Conservation (phyloP, 2,113 vertebrate genomes). For the Oceanodroma tethys region DNA sequence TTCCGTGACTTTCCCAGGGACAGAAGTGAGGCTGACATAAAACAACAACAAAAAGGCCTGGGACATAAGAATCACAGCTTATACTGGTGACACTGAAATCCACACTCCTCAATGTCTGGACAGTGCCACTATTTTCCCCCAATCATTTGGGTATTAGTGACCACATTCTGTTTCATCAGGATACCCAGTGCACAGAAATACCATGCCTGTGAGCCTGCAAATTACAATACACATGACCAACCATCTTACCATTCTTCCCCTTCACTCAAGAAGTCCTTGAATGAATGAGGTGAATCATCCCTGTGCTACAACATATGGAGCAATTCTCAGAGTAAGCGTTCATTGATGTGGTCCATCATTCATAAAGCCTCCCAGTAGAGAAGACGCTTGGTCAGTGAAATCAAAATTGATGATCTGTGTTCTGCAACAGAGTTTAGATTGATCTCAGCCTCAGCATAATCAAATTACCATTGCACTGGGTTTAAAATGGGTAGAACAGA, state of each 20-base stretch:
- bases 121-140: not conserved
- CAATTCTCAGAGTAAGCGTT: slow-evolving; percentile 22
- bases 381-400: slow-evolving; percentile 44
- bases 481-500: not conserved
- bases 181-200: not conserved
- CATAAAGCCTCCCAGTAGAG: slow-evolving; percentile 16
- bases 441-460: slow-evolving; percentile 31
- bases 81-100: not conserved
- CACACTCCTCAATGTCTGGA: not conserved
- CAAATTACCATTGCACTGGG: slow-evolving; percentile 18
- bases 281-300: slow-evolving; percentile 48
- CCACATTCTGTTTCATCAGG: not conserved
- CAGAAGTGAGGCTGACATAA: not conserved
- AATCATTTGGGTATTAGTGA: not conserved
- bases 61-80: not conserved
- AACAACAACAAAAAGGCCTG: not conserved
- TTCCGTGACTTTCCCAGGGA: not conserved
- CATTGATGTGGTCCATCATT: slow-evolving; percentile 62
- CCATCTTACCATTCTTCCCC: not conserved
- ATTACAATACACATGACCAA: not conserved
- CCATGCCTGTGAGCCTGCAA: not conserved
- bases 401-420: slow-evolving; percentile 53
- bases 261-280: not conserved
- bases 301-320: slow-evolving; percentile 43
- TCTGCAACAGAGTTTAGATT: slow-evolving; percentile 46